Evolutionary conservation across 2,113 vertebrate genomes (phyloP), one percentile per base, ranked within the genome.

Genomic region (Apeltes quadracus): DNA sequence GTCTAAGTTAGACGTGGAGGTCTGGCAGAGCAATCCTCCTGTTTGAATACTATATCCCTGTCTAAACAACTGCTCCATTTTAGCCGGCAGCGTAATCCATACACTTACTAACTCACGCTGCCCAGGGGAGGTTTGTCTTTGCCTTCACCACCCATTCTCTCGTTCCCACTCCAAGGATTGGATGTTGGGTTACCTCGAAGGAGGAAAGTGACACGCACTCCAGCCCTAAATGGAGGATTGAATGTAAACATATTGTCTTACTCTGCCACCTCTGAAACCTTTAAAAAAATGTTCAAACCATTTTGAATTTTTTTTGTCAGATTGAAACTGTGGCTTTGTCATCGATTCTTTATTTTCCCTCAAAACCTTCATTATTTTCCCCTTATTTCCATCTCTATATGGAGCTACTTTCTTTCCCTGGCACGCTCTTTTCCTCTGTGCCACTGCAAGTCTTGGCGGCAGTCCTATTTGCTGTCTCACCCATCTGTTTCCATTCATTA

Each of bases 401-500:
- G 79, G 73, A 77, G 58, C 46, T 76, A 66, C 66, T 67, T 74
- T 73, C 41, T 36, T 66, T 75, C 58, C 50, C 80, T 82, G 71
- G 69, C 69, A 66, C 61, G 64, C 59, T 70, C 46, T 68, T 73
- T 71, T 46, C 71, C 63, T 81, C 78, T 48, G 62, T 62, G 71
- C 85, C 79, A 87, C 61, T 76, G 53, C 61, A 81, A 78, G 78
- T 91, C 82, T 88, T 92, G 91, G 92, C 92, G 41, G 76, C 32
- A 43, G 53, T 84, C 70, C 78, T 69, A 72, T 79, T 89, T 59
- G 18, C 79, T 62, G 86, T 85, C 84, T 86, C 74, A 75, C 70
- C 92, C 91, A 91, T 93, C 92, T 93, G 92, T 92, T 94, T 93
- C 89, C 91, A 91, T 94, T 94, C 90, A 93, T 94, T 93, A 93